phyloP scores from a whole-genome alignment of 2,888 invertebrate species.

The Vanessa cardui region DNA sequence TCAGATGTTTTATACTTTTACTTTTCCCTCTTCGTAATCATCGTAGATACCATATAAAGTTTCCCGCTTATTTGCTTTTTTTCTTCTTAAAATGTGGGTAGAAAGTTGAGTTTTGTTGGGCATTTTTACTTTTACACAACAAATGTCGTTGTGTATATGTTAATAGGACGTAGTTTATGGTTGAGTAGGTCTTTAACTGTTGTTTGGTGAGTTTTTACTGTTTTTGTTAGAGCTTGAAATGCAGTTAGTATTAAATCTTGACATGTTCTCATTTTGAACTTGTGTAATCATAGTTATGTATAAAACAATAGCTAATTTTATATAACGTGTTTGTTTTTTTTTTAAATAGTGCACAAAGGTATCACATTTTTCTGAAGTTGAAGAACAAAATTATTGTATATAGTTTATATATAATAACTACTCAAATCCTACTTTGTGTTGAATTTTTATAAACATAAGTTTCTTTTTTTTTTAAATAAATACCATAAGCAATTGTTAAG shows the following conservation, averaged over 20 bases:
- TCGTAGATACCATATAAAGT: conserved; percentile 46
- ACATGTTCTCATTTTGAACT: conserved; percentile 44
- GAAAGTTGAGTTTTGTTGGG: conserved; percentile 46
- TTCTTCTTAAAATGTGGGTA: conserved; percentile 47
- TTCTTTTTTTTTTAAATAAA: too few species aligned
- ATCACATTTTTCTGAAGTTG: not conserved
- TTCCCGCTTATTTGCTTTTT: conserved; percentile 56
- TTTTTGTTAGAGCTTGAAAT: conserved; percentile 45
- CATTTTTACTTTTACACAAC: conserved; percentile 22
- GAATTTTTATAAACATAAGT: too few species aligned
- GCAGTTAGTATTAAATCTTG: conserved; percentile 54
- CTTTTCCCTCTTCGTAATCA: conserved; percentile 60
- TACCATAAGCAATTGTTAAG: too few species aligned
- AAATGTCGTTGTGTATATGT: conserved; percentile 46
- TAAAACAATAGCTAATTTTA: conserved; percentile 15
- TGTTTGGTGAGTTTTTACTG: conserved; percentile 46
- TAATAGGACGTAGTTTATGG: conserved; percentile 61
- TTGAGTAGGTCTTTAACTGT: conserved; percentile 56
- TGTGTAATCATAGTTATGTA: conserved; percentile 35
- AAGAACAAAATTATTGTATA: too few species aligned
- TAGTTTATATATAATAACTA: too few species aligned
- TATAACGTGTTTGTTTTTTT: conserved; percentile 3
- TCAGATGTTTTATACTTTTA: conserved; percentile 71
- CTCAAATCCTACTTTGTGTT: too few species aligned
- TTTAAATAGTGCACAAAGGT: not conserved